Percentiles rank a stretch among this genome's conserved stretches.
Conservation (phyloP, 2,797 vertebrate genomes). For the Labeo calbasu region DNA sequence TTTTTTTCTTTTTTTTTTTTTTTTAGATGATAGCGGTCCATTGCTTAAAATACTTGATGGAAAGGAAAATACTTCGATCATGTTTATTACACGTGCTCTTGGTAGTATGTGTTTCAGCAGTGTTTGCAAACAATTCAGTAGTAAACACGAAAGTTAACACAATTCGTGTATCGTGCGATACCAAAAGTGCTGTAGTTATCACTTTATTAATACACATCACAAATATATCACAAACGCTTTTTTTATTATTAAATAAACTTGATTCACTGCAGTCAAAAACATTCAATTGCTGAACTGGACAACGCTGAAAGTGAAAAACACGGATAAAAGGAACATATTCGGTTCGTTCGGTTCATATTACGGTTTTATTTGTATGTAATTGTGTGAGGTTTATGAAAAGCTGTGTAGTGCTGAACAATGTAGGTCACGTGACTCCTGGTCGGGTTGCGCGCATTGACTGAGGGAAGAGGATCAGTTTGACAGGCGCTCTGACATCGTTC, state of each 20-base stretch:
- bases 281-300: neutral
- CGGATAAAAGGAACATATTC: neutral
- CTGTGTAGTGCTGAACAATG: neutral
- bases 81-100: too few relatives aligned
- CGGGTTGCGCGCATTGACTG: neutral
- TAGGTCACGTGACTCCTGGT: conserved; percentile 28
- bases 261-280: neutral
- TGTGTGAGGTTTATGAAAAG: neutral
- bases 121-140: neutral
- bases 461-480: neutral
- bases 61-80: too few relatives aligned
- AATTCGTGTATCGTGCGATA: neutral
- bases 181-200: neutral
- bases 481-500: conserved; percentile 8
- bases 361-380: neutral
- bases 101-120: neutral
- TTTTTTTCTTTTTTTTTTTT: too few relatives aligned
- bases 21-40: too few relatives aligned
- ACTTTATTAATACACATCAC: neutral
- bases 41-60: too few relatives aligned
- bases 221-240: neutral
- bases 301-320: neutral
- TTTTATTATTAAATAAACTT: too few relatives aligned
- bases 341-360: too few relatives aligned
- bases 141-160: neutral